Percentiles rank a stretch among this genome's conserved stretches.
Evolutionary conservation across 2,797 vertebrate genomes (phyloP).

Genomic region (Spea hammondii): DNA sequence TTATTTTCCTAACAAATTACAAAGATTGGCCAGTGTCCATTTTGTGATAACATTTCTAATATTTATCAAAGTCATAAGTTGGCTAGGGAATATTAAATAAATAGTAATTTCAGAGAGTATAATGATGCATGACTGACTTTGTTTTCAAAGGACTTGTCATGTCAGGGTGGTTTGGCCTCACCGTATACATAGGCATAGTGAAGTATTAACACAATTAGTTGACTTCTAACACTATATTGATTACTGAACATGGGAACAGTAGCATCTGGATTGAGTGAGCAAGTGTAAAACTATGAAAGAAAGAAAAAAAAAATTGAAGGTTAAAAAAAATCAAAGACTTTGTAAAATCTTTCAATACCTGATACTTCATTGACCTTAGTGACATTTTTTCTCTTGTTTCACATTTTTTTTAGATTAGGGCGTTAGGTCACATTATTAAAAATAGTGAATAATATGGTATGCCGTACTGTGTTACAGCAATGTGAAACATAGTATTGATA

Average conservation of each 20-base stretch:
- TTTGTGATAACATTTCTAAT: no score
- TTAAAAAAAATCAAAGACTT: no score
- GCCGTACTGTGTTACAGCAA: neutral
- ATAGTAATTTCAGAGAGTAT: conserved; percentile 22
- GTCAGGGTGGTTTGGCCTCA: conserved; percentile 52
- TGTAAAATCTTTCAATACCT: conserved; percentile 64
- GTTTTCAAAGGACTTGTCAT: conserved; percentile 61
- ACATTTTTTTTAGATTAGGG: conserved; percentile 68
- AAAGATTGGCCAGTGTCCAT: no score
- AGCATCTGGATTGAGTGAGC: conserved; percentile 72
- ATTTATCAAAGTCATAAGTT: no score
- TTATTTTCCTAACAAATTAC: no score
- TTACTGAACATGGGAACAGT: conserved; percentile 65
- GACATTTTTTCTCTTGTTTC: conserved; percentile 57
- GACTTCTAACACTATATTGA: conserved; percentile 67
- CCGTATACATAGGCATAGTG: conserved; percentile 56
- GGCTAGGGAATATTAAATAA: neutral
- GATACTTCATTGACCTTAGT: conserved; percentile 65
- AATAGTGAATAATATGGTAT: neutral
- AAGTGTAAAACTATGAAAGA: neutral
- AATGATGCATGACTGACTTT: conserved; percentile 52
- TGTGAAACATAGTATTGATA: neutral
- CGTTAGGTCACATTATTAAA: conserved; percentile 33
- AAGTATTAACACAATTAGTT: conserved; percentile 65
- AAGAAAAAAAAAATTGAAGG: no score